Evolutionary conservation across 2,797 vertebrate species (phyloP).

Genomic region (Paratrypauchen microcephalus): DNA sequence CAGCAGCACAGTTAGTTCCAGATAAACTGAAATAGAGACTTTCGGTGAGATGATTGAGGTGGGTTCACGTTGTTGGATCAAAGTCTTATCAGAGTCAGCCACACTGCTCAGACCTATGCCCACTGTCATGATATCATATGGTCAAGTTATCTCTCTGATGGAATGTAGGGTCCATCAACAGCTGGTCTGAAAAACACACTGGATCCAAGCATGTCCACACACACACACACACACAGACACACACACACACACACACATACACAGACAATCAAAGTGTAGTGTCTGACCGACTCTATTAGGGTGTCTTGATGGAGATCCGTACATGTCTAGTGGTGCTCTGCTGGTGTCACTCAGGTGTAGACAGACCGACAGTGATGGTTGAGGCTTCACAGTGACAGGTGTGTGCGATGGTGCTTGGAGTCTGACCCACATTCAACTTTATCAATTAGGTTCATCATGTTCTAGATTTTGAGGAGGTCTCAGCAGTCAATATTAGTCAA

Average conservation of each 20-base stretch:
- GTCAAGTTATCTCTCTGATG: constrained; percentile 61
- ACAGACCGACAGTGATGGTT: constrained; percentile 44
- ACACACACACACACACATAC: constrained; percentile 23
- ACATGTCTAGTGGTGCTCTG: constrained; percentile 58
- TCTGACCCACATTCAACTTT: constrained; percentile 2
- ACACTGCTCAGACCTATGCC: constrained; percentile 53
- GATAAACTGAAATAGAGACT: constrained; percentile 41
- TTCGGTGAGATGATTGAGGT: constrained; percentile 54
- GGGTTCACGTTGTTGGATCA: constrained; percentile 37
- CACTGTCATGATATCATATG: constrained; percentile 59
- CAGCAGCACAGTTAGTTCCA: not conserved
- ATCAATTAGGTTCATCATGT: not conserved
- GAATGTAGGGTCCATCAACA: constrained; percentile 48
- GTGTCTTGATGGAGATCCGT: constrained; percentile 68
- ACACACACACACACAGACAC: constrained; percentile 19
- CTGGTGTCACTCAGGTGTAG: constrained; percentile 50
- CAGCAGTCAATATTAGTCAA: not conserved
- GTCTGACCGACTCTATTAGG: constrained; percentile 42
- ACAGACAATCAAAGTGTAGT: constrained; percentile 24
- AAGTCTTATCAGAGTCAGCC: constrained; percentile 69
- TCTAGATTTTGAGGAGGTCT: not conserved
- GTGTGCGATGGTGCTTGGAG: not conserved
- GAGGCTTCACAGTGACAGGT: constrained; percentile 34
- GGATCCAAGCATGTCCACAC: constrained; percentile 39
- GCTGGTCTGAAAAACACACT: constrained; percentile 31